phyloP scores from a whole-genome alignment of 92 coral and sea anemone genomes.

The Actinernus sp. region DNA sequence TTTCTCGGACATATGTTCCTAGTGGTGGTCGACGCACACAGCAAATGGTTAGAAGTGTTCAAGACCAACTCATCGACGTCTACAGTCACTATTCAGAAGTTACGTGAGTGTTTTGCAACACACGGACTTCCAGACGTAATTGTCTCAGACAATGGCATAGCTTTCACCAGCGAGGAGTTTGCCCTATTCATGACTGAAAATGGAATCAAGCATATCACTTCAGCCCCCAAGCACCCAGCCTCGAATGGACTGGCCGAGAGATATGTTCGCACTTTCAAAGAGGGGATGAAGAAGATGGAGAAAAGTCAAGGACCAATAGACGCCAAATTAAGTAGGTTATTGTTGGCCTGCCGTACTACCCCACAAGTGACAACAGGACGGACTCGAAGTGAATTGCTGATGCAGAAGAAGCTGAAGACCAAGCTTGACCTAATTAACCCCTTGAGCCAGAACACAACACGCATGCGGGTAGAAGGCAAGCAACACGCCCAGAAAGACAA shows the following conservation, averaged over 20 bases:
- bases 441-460: conserved; percentile 19
- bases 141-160: no score
- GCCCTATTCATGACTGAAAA: conserved; percentile 25
- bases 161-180: conserved; percentile 36
- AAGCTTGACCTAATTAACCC: conserved; percentile 43
- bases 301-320: no score
- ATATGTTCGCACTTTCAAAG: conserved; percentile 39
- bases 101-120: conserved; percentile 36
- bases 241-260: conserved; percentile 51
- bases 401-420: no score
- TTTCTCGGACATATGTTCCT: conserved; percentile 52
- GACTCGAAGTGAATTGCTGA: no score
- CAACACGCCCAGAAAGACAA: conserved; percentile 2
- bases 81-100: conserved; percentile 54
- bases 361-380: no score
- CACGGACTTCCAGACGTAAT: no score
- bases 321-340: no score
- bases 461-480: no score
- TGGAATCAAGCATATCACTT: conserved; percentile 39
- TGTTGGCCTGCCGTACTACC: no score
- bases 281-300: conserved; percentile 38
- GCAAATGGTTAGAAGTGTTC: no score
- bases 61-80: no score
- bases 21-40: conserved; percentile 35
- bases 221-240: conserved; percentile 51